Evolutionary conservation across 1,140 invertebrate species (phyloP), one percentile per base, ranked within the genome.

Genomic region (Antheraea mylitta): DNA sequence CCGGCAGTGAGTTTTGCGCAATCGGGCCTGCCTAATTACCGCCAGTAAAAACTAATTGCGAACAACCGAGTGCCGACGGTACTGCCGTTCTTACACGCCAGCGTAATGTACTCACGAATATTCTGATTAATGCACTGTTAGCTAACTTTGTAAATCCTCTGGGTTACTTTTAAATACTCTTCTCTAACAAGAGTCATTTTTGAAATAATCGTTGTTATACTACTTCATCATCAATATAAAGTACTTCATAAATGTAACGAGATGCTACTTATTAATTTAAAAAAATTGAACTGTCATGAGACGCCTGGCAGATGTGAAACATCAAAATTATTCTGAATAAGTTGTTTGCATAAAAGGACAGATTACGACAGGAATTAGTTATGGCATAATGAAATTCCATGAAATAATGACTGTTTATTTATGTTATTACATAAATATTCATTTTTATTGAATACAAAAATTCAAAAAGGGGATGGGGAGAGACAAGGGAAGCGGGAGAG

Each of bases 31-130:
- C 79, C 82, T 88, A 88, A 88, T 88, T 86, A 86, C 78, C 75
- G 76, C 76, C 78, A 85, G 83, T 85, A 88, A 86, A 88, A 88
- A 85, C 81, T 85, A 88, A 88, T 85, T 86, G 80, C 83, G 73
- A 82, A 73, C 73, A 75, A 78, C 75, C 75, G 76, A 77, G 75
- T 61, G 45, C 66, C 38, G 58, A 66, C 45, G 16, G 45, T 53
- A 66, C 70, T 58, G 59, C 65, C 58, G 42, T 69, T 59, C 68
- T 68, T 61, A 71, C 65, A 62, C 67, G 38, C 68, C 67, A 70
- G 58, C 45, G 72, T 74, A 73, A 76, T 71, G 75, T 76, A 76
- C 74, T 76, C 73, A 69, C 72, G 70, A 76, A 78, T 78, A 72
- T 74, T 75, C 60, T 74, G 66, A 72, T 73, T 76, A 75, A 78